Evolutionary conservation across 2,113 vertebrate genomes (phyloP), one percentile per base, ranked within the genome.

Genomic region (Myotis yumanensis): DNA sequence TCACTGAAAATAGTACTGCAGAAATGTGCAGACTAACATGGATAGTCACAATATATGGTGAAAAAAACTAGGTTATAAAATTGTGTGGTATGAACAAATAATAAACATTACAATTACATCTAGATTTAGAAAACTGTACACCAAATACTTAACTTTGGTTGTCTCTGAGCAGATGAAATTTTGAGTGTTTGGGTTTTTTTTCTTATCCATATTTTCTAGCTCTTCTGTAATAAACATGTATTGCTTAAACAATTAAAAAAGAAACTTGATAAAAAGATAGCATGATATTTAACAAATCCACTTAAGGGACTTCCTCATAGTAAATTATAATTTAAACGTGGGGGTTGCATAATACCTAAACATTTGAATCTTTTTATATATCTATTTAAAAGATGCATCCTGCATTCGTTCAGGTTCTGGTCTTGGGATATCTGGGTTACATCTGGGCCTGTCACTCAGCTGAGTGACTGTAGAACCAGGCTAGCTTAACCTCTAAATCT

Each of bases 221-320:
- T 79, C 72, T 69, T 85, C 16, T 82, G 25, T 79, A 89, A 89
- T 77, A 84, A 88, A 90, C 30, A 57, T 51, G 14, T n/a, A 68
- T 35, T 71, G 10, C 52, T 68, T 68, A 79, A n/a, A 46, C 64
- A 90, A 66, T 89, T 93, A 30, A 35, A 94, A 66, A 88, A 88
- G 51, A 83, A 69, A 59, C 25, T 18, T 93, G 46, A 30, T 75
- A 75, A 68, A 68, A 79, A 76, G 46, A n/a, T n/a, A 76, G 59
- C 10, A 43, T 69, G 32, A 83, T 20, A 69, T 71, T 95, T 86
- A 83, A 88, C 57, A 40, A 54, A 54, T 81, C 23, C 22, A 64
- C 76, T 71, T 69, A 79, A 72, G 66, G n/a, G 25, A 77, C 7
- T 86, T 62, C 69, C 25, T 82, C 30, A 54, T 57, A 81, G 75